Evolutionary conservation across 2,888 invertebrate species (phyloP).

Genomic region (Lasius fuliginosus): DNA sequence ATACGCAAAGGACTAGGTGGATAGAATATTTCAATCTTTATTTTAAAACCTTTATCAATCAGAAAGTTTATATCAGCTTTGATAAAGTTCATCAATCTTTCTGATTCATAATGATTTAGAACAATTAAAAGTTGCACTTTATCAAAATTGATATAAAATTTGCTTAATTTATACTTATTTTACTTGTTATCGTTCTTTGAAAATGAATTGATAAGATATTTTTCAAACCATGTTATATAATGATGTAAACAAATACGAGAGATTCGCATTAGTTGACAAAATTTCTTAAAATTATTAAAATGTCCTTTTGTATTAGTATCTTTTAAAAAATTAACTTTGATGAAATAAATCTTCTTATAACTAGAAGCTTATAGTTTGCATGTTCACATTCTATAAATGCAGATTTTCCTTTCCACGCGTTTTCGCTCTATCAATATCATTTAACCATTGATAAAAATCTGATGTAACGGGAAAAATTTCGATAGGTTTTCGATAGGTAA

Average conservation of each 20-base stretch:
- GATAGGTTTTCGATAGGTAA: slow-evolving; percentile 26
- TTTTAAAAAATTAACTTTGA: not conserved
- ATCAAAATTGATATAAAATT: not conserved
- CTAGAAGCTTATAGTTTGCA: not conserved
- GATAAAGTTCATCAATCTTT: not conserved
- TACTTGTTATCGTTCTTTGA: not conserved
- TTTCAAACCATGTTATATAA: not conserved
- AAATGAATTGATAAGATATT: not conserved
- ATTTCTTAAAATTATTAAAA: not conserved
- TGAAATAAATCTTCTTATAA: not conserved
- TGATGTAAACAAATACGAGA: not conserved
- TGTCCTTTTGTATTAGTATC: not conserved
- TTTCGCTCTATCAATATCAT: slow-evolving; percentile 12
- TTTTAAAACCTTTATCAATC: not conserved
- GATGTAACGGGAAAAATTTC: slow-evolving; percentile 31
- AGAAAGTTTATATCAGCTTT: not conserved
- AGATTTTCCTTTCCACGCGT: slow-evolving; percentile 13
- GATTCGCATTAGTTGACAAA: not conserved
- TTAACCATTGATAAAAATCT: slow-evolving; percentile 34
- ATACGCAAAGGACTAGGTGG: not conserved
- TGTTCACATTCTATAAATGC: not conserved
- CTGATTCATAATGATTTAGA: not conserved
- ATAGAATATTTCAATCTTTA: not conserved
- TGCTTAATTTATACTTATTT: not conserved
- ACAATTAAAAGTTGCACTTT: not conserved